Conservation (phyloP, 1,140 invertebrate species). For the Drosophila nigromelanica region DNA sequence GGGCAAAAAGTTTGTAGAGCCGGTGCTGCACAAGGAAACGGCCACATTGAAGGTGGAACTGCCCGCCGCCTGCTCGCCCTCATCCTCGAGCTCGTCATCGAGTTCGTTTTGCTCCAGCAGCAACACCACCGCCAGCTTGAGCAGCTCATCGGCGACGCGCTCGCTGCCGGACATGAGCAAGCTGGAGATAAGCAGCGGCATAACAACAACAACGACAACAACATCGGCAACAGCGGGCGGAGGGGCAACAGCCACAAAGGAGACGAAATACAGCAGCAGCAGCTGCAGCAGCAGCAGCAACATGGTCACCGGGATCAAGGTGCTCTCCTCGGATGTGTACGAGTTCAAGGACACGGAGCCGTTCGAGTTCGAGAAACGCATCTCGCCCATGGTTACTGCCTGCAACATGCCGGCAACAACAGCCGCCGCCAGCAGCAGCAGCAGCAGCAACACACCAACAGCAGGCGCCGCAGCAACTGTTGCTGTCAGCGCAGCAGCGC, state of each 20-base stretch:
- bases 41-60: conserved; percentile 66
- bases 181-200: conserved; percentile 70
- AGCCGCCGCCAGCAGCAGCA: not conserved
- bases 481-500: not conserved
- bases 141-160: conserved; percentile 64
- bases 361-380: conserved; percentile 90
- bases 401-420: not conserved
- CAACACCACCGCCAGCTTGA: conserved; percentile 38
- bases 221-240: conserved; percentile 4
- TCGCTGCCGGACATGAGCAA: conserved; percentile 82
- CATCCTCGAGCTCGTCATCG: conserved; percentile 64
- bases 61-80: conserved; percentile 75
- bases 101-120: conserved; percentile 63
- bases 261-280: conserved; percentile 60
- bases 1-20: conserved; percentile 67
- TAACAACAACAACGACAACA: not conserved
- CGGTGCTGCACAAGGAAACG: conserved; percentile 57
- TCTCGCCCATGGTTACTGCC: conserved; percentile 65
- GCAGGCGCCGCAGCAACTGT: conserved; percentile 1
- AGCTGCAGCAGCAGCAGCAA: conserved; percentile 5
- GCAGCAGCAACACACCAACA: conserved; percentile 2
- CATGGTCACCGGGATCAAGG: conserved; percentile 30
- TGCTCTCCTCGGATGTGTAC: conserved; percentile 85
- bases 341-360: conserved; percentile 95
- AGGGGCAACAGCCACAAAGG: conserved; percentile 32